Evolutionary conservation across 2,113 vertebrate genomes (phyloP).

Genomic region (Choloepus hoffmanni): DNA sequence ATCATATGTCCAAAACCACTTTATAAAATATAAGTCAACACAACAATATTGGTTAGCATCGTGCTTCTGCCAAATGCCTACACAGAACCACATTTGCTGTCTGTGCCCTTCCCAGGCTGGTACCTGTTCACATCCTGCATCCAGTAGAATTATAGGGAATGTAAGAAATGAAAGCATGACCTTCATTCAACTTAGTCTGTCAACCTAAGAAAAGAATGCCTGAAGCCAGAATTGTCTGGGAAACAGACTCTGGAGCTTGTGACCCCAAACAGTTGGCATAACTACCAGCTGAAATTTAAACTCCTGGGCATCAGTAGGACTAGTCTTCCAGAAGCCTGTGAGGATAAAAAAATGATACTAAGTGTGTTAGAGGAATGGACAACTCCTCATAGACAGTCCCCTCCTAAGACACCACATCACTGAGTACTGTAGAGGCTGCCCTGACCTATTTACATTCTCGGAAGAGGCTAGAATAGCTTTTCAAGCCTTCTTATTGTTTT

Average conservation of each 20-base stretch:
- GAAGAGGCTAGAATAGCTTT: not conserved
- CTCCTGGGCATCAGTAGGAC: not conserved
- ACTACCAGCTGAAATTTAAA: not conserved
- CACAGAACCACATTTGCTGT: not conserved
- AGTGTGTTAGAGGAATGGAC: not conserved
- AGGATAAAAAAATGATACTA: no score
- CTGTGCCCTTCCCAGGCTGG: not conserved
- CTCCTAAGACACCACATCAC: not conserved
- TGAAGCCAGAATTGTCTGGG: not conserved
- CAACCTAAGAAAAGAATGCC: not conserved
- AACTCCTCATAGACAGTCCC: not conserved
- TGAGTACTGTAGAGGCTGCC: not conserved
- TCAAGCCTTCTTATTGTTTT: not conserved
- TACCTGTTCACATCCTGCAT: not conserved
- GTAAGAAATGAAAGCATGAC: not conserved
- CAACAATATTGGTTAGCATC: not conserved
- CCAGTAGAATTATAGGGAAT: not conserved
- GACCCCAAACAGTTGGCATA: not conserved
- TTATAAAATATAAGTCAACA: not conserved
- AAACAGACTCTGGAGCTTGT: not conserved
- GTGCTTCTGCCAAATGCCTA: not conserved
- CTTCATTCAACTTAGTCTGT: not conserved
- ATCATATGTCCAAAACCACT: not conserved
- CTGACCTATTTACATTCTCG: not conserved
- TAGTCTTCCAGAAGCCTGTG: not conserved